Base-by-base conservation (phyloP, 2,113 vertebrate genomes). In the Rhabdornis inornatus region DNA sequence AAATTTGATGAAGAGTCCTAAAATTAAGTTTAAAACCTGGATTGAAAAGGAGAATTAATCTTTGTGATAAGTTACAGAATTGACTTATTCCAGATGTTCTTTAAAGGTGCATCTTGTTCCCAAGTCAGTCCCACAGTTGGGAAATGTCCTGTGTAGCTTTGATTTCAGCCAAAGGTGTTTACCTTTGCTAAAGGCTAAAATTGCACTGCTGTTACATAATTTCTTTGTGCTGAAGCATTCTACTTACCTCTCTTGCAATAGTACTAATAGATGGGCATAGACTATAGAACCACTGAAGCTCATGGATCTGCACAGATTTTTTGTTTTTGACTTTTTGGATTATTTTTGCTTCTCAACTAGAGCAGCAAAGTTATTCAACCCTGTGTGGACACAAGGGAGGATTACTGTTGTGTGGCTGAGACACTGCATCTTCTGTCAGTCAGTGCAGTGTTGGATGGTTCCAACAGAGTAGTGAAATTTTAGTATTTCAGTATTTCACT, bases 171-270 rank as follows among this genome's bases (percentile, higher is more conserved):
- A 35, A 52, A 75, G 49, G 13, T n/a, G n/a, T n/a, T n/a, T n/a
- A n/a, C n/a, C n/a, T n/a, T n/a, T n/a, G n/a, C n/a, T n/a, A n/a
- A n/a, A 13, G 14, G 44, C 25, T 52, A 8, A 52, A 45, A 60
- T 35, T 33, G 56, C 30, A 3, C 11, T 63, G 7, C 64, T 71
- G 50, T 42, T 80, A 6, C 4, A 0, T 28, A 14, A 14, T 56
- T 55, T 80, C 5, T 22, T 83, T 76, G 10, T 83, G 39, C 60
- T 83, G 33, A 59, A 84, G 19, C 10, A 11, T 81, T 81, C 35
- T 45, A 1, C 8, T n/a, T 81, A 3, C 3, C 15, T 53, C 40
- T 65, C 27, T 47, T 69, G 17, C 6, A 30, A 0, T 21, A 17
- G 5, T 23, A 25, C 11, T 60, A 9, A 4, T 30, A 61, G 17